These are phyloP conservation scores for Epinephelus moara DNA, from an alignment of 2,113 vertebrate species.

Conservation along the genomic window DNA sequence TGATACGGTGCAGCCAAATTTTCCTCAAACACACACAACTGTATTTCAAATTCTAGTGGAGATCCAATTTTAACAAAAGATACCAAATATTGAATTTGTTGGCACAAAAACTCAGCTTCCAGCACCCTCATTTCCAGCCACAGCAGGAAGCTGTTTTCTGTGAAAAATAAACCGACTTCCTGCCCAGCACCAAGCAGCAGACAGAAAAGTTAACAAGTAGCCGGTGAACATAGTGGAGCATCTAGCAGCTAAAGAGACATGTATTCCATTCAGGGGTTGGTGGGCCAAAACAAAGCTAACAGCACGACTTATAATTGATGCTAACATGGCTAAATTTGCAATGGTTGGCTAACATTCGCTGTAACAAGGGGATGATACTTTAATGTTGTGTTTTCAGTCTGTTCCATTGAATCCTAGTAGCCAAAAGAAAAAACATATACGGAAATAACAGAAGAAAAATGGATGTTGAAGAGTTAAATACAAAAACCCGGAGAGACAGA, in stretches of 20 bases:
- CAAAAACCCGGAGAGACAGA: neutral
- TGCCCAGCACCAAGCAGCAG: neutral
- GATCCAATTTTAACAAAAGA: conserved; percentile 12
- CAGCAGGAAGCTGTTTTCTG: neutral
- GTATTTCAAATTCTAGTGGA: neutral
- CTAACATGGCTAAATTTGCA: neutral
- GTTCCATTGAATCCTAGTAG: neutral
- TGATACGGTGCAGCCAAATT: neutral
- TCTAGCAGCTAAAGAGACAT: neutral
- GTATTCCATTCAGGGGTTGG: neutral
- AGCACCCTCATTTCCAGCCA: neutral
- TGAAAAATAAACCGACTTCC: neutral
- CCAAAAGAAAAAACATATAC: neutral
- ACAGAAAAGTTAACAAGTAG: neutral
- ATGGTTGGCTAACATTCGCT: neutral
- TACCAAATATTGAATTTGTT: too few relatives aligned
- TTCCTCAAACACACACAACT: neutral
- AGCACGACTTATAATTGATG: neutral
- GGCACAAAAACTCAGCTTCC: too few relatives aligned
- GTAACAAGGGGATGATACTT: neutral
- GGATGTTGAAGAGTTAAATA: conserved; percentile 3
- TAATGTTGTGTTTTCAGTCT: neutral
- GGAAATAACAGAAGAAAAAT: neutral
- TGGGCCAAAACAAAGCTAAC: conserved; percentile 18
- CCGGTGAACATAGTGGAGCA: neutral